These are phyloP conservation scores for Mirounga angustirostris DNA, from an alignment of 2,113 vertebrate species.

Conservation along the genomic window DNA sequence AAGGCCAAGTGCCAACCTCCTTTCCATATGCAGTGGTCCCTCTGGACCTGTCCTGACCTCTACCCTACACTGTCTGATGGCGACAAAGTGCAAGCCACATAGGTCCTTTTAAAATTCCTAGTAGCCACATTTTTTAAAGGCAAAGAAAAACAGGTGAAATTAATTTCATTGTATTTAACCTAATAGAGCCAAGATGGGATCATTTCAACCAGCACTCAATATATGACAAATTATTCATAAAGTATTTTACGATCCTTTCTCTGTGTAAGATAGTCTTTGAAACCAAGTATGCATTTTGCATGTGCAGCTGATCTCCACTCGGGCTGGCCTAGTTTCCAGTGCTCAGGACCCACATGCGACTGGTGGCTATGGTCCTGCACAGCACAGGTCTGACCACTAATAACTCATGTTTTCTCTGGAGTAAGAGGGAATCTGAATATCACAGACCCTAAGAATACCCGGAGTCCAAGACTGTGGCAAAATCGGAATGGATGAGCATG, in stretches of 20 bases:
- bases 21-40: not conserved
- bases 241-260: not conserved
- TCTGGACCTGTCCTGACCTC: not conserved
- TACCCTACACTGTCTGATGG: not conserved
- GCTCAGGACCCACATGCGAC: fast-evolving
- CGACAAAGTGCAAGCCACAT: not conserved
- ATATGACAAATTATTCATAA: not conserved
- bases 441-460: not conserved
- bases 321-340: not conserved
- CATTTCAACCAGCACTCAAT: not conserved
- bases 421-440: not conserved
- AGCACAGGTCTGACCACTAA: not conserved
- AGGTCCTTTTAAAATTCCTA: not conserved
- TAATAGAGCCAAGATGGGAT: not conserved
- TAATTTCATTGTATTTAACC: not conserved
- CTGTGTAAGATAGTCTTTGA: not conserved
- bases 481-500: not conserved
- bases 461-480: too few relatives aligned
- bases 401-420: not conserved
- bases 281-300: not conserved
- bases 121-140: not conserved
- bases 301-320: not conserved
- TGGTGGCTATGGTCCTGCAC: not conserved
- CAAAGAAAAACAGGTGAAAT: not conserved
- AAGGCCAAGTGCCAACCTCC: not conserved